Conservation (phyloP, 1,140 invertebrate species). For the Lucilia cuprina region DNA sequence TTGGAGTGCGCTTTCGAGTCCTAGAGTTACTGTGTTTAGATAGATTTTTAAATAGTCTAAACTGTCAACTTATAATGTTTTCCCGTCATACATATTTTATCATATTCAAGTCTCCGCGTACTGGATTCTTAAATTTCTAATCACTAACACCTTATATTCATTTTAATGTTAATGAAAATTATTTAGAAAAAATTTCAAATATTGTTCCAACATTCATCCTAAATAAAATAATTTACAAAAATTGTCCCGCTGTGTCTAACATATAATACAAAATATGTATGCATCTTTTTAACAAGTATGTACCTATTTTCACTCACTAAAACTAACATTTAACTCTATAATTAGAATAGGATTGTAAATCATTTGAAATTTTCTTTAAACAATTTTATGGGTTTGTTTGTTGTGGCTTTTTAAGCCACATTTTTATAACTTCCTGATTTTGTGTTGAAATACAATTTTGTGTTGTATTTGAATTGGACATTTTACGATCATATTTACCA, state of each 20-base stretch:
- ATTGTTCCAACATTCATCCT: too few species aligned
- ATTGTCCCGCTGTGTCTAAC: neutral
- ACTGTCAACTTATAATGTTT: too few species aligned
- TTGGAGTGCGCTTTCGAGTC: too few species aligned
- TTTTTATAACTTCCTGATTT: neutral
- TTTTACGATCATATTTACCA: neutral
- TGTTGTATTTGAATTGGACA: neutral
- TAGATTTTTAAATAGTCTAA: too few species aligned
- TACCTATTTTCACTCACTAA: neutral
- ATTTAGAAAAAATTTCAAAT: neutral
- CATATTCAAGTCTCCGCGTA: too few species aligned
- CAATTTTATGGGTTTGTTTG: neutral
- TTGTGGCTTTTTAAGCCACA: neutral
- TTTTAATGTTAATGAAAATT: too few species aligned
- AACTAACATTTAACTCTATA: neutral
- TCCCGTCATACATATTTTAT: too few species aligned
- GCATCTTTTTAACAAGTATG: neutral
- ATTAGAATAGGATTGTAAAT: neutral
- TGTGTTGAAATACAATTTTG: neutral
- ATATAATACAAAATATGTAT: neutral
- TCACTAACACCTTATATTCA: too few species aligned
- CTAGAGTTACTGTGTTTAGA: too few species aligned
- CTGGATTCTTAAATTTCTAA: too few species aligned
- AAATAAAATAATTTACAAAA: neutral
- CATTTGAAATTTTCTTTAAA: neutral